A percentile compares a stretch with the other conserved stretches of the same genome.
phyloP scores from a whole-genome alignment of 2,888 invertebrate species.

The Apamea monoglypha region DNA sequence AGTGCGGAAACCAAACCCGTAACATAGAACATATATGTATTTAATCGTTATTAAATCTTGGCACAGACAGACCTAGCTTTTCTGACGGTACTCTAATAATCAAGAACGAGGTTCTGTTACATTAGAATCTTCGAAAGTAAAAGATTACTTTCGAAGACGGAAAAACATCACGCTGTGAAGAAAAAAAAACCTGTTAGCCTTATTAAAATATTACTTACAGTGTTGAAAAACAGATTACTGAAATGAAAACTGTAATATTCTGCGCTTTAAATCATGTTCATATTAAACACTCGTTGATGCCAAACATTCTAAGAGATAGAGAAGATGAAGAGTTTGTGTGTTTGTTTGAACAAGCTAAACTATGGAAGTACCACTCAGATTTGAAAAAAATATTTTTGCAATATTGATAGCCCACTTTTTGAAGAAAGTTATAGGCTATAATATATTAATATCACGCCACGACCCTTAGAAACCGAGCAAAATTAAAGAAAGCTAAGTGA shows the following conservation, averaged over 20 bases:
- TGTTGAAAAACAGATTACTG: constrained; percentile 5
- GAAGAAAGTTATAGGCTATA: neutral
- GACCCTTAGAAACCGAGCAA: neutral
- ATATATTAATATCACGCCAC: neutral
- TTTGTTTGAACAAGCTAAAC: neutral
- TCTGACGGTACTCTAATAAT: neutral
- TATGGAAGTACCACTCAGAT: no score
- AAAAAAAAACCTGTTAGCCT: neutral
- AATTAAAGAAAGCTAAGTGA: neutral
- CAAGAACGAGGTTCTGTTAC: no score
- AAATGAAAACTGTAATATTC: neutral
- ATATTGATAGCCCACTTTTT: neutral
- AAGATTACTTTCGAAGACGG: neutral
- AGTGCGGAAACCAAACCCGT: no score
- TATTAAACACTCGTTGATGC: neutral
- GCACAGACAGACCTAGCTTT: no score
- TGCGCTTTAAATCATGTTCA: neutral
- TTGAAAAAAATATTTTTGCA: no score
- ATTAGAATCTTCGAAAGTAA: no score
- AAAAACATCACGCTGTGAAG: no score
- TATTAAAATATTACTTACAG: neutral
- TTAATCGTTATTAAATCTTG: no score
- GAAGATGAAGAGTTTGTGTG: no score
- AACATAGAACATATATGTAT: no score
- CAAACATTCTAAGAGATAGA: neutral